Evolutionary conservation across 2,797 vertebrate species (phyloP).

Genomic region (Poeciliopsis presidionis): DNA sequence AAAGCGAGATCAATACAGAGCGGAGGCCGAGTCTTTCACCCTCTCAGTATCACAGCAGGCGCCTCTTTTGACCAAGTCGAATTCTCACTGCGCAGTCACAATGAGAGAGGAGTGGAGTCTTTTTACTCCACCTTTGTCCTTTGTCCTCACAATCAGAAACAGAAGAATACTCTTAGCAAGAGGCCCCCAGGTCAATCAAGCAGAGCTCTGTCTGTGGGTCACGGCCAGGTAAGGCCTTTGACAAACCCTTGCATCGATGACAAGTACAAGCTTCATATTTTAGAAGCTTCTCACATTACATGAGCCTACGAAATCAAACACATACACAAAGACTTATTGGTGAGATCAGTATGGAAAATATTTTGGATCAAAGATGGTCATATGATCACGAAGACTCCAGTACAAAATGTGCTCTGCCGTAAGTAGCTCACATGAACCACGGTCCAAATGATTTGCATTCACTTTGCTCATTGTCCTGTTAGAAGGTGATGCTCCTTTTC

Average conservation of each 20-base stretch:
- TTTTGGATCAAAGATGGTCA: not conserved
- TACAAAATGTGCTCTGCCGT: not conserved
- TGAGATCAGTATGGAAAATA: not conserved
- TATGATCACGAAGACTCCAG: constrained; percentile 1
- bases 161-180: constrained; percentile 6
- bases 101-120: constrained; percentile 11
- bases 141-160: constrained; percentile 27
- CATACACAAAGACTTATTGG: not conserved
- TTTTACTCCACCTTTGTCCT: constrained; percentile 45
- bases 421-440: not conserved
- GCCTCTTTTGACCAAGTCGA: constrained; percentile 13
- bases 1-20: constrained; percentile 15
- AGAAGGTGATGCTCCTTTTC: not conserved
- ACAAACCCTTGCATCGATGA: constrained; percentile 17
- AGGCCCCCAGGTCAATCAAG: constrained; percentile 26
- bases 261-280: constrained; percentile 32
- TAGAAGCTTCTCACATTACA: constrained; percentile 30
- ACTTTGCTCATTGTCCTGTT: not conserved
- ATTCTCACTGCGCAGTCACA: constrained; percentile 22
- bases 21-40: constrained; percentile 10
- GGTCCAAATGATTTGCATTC: not conserved
- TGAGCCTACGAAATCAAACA: not conserved
- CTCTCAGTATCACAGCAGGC: constrained; percentile 19
- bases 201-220: constrained; percentile 18
- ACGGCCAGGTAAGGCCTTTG: constrained; percentile 18